A percentile compares a stretch with the other conserved stretches of the same genome.
phyloP scores from a whole-genome alignment of 2,797 vertebrate genomes.

The Megalops cyprinoides region DNA sequence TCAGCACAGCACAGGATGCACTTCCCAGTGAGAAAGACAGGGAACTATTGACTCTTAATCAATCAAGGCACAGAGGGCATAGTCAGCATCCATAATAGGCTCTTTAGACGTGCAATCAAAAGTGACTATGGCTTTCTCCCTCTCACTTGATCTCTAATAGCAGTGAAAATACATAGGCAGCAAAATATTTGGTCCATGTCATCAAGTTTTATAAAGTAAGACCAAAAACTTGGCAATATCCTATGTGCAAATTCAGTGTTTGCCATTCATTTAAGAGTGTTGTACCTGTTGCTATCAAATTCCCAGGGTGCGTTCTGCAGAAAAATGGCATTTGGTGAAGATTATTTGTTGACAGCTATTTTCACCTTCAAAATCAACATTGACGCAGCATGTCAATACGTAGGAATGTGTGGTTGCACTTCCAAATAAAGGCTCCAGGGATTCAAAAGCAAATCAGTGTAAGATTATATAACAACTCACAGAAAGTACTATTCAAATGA shows the following conservation, averaged over 20 bases:
- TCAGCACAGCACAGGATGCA: constrained; percentile 1
- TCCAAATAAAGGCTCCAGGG: neutral
- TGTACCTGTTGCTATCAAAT: neutral
- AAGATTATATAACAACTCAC: neutral
- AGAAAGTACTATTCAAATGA: neutral
- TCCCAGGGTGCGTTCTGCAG: neutral
- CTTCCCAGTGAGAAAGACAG: constrained; percentile 13
- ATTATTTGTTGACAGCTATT: neutral
- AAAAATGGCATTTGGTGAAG: neutral
- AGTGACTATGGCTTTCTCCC: constrained; percentile 1
- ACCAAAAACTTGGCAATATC: neutral
- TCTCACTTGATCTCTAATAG: neutral
- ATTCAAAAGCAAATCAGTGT: neutral
- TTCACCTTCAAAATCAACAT: neutral
- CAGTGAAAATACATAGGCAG: neutral
- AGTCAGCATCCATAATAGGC: constrained; percentile 20
- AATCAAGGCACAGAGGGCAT: neutral
- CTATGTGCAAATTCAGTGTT: neutral
- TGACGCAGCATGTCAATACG: neutral
- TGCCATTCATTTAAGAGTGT: neutral
- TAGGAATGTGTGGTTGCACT: neutral
- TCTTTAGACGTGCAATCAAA: constrained; percentile 17
- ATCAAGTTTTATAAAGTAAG: neutral
- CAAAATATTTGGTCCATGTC: neutral
- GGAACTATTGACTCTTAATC: constrained; percentile 24